Evolutionary conservation across 1,140 invertebrate species (phyloP).

Genomic region (Drosophila murphyi): DNA sequence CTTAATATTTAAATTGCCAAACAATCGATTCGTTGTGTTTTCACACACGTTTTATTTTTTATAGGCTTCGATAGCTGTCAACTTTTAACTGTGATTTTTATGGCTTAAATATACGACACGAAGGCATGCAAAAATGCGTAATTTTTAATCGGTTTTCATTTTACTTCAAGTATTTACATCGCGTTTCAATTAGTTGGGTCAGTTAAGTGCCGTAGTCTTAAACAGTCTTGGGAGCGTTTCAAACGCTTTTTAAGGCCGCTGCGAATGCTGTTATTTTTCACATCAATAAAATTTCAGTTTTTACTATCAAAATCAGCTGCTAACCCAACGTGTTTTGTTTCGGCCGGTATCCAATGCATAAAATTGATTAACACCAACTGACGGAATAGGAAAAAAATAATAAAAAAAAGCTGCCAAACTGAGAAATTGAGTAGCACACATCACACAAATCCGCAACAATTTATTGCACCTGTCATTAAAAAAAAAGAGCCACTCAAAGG

Average conservation of each 20-base stretch:
- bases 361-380: slow-evolving; percentile 37
- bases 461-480: slow-evolving; percentile 47
- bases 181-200: slow-evolving; percentile 11
- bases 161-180: neutral
- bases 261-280: slow-evolving; percentile 2
- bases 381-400: neutral
- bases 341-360: slow-evolving; percentile 33
- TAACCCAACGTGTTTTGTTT: slow-evolving; percentile 7
- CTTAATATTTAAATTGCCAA: too few species aligned
- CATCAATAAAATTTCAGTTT: slow-evolving; percentile 14
- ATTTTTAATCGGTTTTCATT: neutral
- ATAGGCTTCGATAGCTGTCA: neutral
- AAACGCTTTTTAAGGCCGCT: slow-evolving; percentile 16
- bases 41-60: neutral
- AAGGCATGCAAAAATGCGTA: neutral
- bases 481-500: slow-evolving; percentile 23
- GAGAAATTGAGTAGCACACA: slow-evolving; percentile 27
- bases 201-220: neutral
- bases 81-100: neutral
- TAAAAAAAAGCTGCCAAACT: slow-evolving; percentile 4
- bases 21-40: neutral
- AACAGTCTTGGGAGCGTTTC: slow-evolving; percentile 14
- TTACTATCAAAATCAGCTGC: neutral
- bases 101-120: neutral
- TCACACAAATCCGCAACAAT: slow-evolving; percentile 41